Base-by-base conservation (phyloP, 2,888 invertebrate genomes). In the Archips crataeganus region DNA sequence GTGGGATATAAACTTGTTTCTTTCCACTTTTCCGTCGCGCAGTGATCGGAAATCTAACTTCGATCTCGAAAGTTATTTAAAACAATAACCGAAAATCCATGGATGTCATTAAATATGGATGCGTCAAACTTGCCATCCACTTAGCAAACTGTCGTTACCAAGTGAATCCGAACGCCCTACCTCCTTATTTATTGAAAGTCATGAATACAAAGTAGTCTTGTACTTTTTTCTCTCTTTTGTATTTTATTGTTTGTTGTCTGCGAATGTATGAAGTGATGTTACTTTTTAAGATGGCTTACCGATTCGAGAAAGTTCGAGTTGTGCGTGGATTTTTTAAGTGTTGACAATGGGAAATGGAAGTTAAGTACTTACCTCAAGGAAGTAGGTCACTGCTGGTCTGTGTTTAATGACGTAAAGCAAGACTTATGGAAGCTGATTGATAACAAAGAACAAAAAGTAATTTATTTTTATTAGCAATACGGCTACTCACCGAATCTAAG, bases 161-260 rank as follows among this genome's bases (percentile, higher is more conserved):
- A 23, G 51, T 57, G 57, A 66, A 65, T 70, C 64, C 72, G 15
- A 65, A 51, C 39, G 23, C 11, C 36, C 62, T 51, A 11, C 70
- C 63, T 69, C 32, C 57, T 75, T 75, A 75, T 75, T 75, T 75
- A 75, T 75, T 75, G 75, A 75, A 75, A 75, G 60, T 71, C 74
- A 75, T 75, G 75, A 75, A 75, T 75, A 75, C 74, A 65, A 65
- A 75, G 74, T 59, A 36, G 73, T 59, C 68, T 68, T 67, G 63
- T 63, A 59, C 64, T 69, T 63, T 63, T 62, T 10, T 13, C n/a
- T 67, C 57, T 62, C 47, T 62, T 63, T 69, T 61, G 65, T 73
- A 23, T 73, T 68, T 73, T 73, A 68, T 73, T 73, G 68, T 73
- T 61, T 71, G 71, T 34, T 45, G 67, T 54, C 47, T 11, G 60